These are phyloP conservation scores for Acipenser ruthenus DNA, from an alignment of 2,797 vertebrate species.

Conservation along the genomic window DNA sequence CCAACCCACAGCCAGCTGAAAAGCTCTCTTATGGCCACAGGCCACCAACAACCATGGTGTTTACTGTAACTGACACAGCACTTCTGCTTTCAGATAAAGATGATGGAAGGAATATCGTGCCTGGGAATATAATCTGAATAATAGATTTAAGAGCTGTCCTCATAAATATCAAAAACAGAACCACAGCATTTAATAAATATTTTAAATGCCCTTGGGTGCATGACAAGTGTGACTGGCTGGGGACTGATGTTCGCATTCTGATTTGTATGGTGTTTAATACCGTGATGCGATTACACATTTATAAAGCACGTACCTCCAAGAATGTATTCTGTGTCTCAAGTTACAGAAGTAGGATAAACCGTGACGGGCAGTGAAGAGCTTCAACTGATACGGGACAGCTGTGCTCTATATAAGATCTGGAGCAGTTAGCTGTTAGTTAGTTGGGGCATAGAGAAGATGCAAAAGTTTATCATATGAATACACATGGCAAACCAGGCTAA, in stretches of 20 bases:
- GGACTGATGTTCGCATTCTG: neutral
- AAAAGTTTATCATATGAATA: too few species aligned
- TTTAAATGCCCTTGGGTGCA: neutral
- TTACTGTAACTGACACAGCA: slow-evolving; percentile 34
- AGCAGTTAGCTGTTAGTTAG: too few species aligned
- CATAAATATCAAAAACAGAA: slow-evolving; percentile 11
- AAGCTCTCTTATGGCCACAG: slow-evolving; percentile 14
- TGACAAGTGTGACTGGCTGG: neutral
- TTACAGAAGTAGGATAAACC: too few species aligned
- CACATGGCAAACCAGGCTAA: too few species aligned
- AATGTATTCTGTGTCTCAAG: too few species aligned
- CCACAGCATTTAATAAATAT: slow-evolving; percentile 4
- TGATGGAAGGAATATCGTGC: slow-evolving; percentile 33
- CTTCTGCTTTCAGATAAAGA: slow-evolving; percentile 19
- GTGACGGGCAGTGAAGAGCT: too few species aligned
- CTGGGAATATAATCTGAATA: slow-evolving; percentile 25
- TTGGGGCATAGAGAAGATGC: too few species aligned
- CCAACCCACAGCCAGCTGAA: too few species aligned
- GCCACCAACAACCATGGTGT: slow-evolving; percentile 35
- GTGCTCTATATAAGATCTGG: too few species aligned
- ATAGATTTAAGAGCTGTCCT: slow-evolving; percentile 17
- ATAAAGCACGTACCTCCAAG: too few species aligned
- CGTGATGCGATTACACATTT: neutral
- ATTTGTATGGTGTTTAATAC: slow-evolving; percentile 3
- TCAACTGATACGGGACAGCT: too few species aligned